Base-by-base conservation (phyloP, 2,113 vertebrate species). In the Bubalus kerabau region DNA sequence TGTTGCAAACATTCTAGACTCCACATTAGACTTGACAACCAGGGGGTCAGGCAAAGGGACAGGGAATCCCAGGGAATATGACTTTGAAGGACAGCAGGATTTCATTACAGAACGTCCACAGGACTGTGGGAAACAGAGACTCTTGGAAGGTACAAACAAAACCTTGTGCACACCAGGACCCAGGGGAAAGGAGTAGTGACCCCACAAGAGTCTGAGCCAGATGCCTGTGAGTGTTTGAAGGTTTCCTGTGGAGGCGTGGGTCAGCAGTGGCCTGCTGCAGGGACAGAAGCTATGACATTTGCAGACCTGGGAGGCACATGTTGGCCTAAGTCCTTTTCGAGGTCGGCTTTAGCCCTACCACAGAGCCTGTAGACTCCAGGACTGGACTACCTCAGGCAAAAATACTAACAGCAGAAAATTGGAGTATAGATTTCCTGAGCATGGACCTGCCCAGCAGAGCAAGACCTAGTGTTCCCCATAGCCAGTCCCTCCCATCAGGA, bases 241-340 rank as follows among this genome's bases (percentile, higher is more conserved):
- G n/a, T 23, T 4, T 71, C 64, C 4, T 1, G 17, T 71, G 64
- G 64, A 23, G n/a, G 67, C 1, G 0, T 36, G 67, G 19, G n/a
- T 12, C n/a, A 36, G n/a, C n/a, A 71, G n/a, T 21, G 67, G n/a
- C 5, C 19, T 40, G n/a, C 67, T 40, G 5, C 10, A 23, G n/a
- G 5, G n/a, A 40, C n/a, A 40, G 19, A 71, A 23, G 19, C 67
- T 6, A 12, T 40, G n/a, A 19, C 67, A 71, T 62, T 32, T 62
- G 59, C 19, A 12, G n/a, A 12, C 10, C n/a, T 71, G 10, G 67
- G n/a, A 40, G 67, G n/a, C n/a, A 40, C n/a, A 40, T 40, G n/a
- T 71, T 23, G 67, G 67, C 67, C 9, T 40, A 40, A 23, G 67
- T 40, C 36, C n/a, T 40, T 71, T 23, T 23, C 10, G 67, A 71